Conservation (phyloP, 2,113 vertebrate genomes). For the Phalacrocorax brasilianus region DNA sequence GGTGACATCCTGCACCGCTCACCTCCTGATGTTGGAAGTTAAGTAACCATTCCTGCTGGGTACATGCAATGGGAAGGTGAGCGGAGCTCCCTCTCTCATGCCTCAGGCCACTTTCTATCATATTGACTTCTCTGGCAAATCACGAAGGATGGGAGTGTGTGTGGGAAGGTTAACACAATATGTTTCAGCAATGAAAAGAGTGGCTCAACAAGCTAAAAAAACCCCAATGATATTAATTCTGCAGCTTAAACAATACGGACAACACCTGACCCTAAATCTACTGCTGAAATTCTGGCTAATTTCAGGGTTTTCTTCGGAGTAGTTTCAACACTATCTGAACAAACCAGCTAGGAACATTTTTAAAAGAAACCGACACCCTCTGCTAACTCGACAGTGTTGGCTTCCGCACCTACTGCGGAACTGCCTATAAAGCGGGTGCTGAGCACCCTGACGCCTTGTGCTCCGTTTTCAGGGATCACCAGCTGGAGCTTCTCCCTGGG, state of each 20-base stretch:
- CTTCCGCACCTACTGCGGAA: not conserved
- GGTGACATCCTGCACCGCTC: not conserved
- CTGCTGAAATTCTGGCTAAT: not conserved
- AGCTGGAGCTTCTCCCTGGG: not conserved
- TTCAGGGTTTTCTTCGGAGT: not conserved
- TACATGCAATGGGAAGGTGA: not conserved
- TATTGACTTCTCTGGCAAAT: not conserved
- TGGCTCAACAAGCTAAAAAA: not conserved
- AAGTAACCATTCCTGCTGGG: not conserved
- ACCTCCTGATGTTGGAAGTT: not conserved
- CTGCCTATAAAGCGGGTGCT: not conserved
- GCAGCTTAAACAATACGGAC: not conserved
- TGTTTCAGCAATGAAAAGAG: not conserved
- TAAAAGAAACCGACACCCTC: not conserved
- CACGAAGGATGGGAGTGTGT: not conserved
- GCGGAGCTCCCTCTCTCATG: not conserved
- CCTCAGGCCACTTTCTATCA: not conserved
- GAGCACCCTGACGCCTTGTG: not conserved
- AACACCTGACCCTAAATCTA: not conserved
- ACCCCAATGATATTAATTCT: not conserved
- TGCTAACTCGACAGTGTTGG: fast-evolving
- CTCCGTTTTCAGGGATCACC: not conserved
- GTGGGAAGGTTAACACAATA: not conserved
- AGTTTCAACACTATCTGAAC: not conserved
- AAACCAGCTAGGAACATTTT: not conserved